These are phyloP conservation scores for Drosophila mulleri DNA, from an alignment of 2,888 invertebrate genomes.

Conservation along the genomic window DNA sequence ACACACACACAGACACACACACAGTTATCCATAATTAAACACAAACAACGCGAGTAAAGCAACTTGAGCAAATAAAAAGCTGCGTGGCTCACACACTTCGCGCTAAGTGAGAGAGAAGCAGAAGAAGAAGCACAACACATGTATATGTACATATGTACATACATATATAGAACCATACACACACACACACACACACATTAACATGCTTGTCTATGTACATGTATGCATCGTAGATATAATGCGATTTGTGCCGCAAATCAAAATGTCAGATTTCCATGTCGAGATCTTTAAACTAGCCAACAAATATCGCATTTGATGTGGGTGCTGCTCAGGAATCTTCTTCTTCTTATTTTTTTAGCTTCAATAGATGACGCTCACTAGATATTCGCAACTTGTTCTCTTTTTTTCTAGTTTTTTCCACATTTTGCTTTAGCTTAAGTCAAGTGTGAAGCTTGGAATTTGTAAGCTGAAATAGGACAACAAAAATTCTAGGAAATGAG, in stretches of 20 bases:
- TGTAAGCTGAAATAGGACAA: too few species aligned
- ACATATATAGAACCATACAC: not conserved
- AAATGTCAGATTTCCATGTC: constrained; percentile 55
- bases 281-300: constrained; percentile 15
- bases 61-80: constrained; percentile 26
- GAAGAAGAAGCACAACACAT: constrained; percentile 1
- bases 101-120: constrained; percentile 11
- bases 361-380: constrained; percentile 1
- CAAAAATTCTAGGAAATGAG: too few species aligned
- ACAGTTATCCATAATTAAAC: constrained; percentile 69
- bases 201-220: not conserved
- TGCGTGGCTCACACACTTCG: constrained; percentile 16
- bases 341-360: not conserved
- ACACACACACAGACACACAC: constrained; percentile 47
- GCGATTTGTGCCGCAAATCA: constrained; percentile 58
- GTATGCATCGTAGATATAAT: constrained; percentile 39
- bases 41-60: constrained; percentile 58
- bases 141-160: too few species aligned
- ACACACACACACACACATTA: not conserved
- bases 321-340: constrained; percentile 37
- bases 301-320: constrained; percentile 41
- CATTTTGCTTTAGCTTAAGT: not conserved
- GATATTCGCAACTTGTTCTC: constrained; percentile 9
- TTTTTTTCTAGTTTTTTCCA: not conserved
- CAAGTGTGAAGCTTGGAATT: constrained; percentile 1